Base-by-base conservation (phyloP, 2,888 invertebrate genomes). In the Oscheius sp. region DNA sequence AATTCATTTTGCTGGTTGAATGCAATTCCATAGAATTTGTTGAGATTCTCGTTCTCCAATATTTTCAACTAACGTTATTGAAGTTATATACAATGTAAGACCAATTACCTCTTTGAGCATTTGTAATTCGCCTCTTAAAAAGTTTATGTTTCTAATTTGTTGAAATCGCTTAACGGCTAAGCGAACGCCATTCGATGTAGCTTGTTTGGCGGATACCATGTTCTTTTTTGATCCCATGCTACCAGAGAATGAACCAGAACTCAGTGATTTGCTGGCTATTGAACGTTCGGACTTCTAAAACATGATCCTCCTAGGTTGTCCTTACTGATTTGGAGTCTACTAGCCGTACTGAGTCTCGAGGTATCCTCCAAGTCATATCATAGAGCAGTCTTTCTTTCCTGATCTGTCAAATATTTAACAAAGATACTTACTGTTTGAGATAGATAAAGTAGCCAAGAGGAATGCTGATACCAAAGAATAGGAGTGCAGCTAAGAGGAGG, bases 1-100 rank as follows among this genome's bases (percentile, higher is more conserved):
- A 84, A 80, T 50, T 84, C 84, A 62, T 85, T 84, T 68, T 85
- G 83, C 64, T 84, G 84, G 64, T 85, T 85, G 77, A 84, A 84
- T 14, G 81, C 74, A 32, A 84, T 84, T 30, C 84, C 84, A 67
- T 84, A 85, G 66, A 84, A 84, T 70, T 84, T 85, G 74, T 84
- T 84, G 41, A 84, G 65, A 45, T 84, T 85, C 17, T 84, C 84
- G 67, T 84, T 82, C 66, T 85, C 85, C 38, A 80, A 61, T 9
- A 82, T 67, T 77, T 84, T 84, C 62, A 84, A 63, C 73, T 79
- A 33, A 50, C 76, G 67, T 14, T 3, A 4, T 12, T 47, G 9
- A 3, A 41, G 12, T 41, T 41, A 12, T 17, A 41, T 12, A 41
- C 4, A 12, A 3, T 41, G 32, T n/a, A 1, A n/a, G n/a, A n/a